These are phyloP conservation scores for Zeuzera pyrina DNA, from an alignment of 2,888 invertebrate species.

Conservation along the genomic window DNA sequence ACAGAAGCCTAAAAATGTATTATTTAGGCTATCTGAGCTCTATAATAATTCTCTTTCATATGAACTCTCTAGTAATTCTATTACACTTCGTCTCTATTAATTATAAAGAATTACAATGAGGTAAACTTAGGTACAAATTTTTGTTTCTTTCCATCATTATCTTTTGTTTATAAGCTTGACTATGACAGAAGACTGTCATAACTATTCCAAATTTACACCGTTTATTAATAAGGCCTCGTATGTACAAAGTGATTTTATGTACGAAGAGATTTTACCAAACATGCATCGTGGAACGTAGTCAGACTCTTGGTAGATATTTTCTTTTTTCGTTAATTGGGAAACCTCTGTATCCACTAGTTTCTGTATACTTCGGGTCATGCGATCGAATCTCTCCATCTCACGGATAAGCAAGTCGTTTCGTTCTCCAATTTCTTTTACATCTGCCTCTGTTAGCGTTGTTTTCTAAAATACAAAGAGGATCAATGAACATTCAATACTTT, in stretches of 20 bases:
- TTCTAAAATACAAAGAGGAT: constrained; percentile 44
- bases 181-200: too few relatives aligned
- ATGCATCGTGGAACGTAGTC: constrained; percentile 24
- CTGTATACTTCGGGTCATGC: constrained; percentile 73
- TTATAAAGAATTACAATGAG: too few relatives aligned
- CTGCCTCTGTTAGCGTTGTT: constrained; percentile 68
- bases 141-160: too few relatives aligned
- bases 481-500: neutral
- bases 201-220: too few relatives aligned
- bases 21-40: too few relatives aligned
- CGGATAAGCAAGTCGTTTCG: constrained; percentile 72
- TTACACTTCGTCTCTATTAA: too few relatives aligned
- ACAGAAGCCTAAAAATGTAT: too few relatives aligned
- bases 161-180: too few relatives aligned
- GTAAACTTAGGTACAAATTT: too few relatives aligned
- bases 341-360: constrained; percentile 55
- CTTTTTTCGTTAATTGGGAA: constrained; percentile 19
- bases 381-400: constrained; percentile 75
- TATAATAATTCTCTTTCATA: too few relatives aligned
- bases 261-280: constrained; percentile 25
- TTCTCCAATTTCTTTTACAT: constrained; percentile 68
- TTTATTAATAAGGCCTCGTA: too few relatives aligned
- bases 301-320: constrained; percentile 17
- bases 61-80: too few relatives aligned
- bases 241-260: neutral